These are phyloP conservation scores for Helogale parvula DNA, from an alignment of 2,113 vertebrate genomes.

Conservation along the genomic window DNA sequence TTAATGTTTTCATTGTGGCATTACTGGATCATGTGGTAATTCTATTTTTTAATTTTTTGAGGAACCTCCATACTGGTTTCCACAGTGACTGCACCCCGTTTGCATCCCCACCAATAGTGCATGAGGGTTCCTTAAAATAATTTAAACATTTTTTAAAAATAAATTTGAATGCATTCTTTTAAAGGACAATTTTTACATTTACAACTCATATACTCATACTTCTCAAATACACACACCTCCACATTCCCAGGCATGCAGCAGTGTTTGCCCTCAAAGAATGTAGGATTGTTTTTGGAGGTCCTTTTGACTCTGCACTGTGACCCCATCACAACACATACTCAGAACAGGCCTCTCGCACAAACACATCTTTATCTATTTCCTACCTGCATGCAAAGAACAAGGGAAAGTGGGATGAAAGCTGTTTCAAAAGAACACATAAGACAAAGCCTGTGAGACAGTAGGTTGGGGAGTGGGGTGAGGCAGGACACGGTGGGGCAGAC, in stretches of 20 bases:
- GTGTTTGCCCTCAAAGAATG: background rate
- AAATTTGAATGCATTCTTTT: background rate
- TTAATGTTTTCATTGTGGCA: background rate
- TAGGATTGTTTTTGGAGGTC: background rate
- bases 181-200: background rate
- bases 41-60: background rate
- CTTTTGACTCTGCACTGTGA: background rate
- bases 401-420: background rate
- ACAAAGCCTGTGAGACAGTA: background rate
- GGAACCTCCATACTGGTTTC: background rate
- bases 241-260: too few species aligned
- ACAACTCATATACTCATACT: background rate
- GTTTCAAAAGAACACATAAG: background rate
- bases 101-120: background rate
- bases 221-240: background rate
- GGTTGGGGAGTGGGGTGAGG: background rate
- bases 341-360: background rate
- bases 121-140: background rate
- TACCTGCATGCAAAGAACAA: background rate
- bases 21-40: background rate
- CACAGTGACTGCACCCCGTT: background rate
- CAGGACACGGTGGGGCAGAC: background rate
- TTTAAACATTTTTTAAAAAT: background rate
- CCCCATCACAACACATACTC: background rate
- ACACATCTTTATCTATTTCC: background rate